A percentile compares a stretch with the other conserved stretches of the same genome.
phyloP scores from a whole-genome alignment of 2,113 vertebrate species.

The Puffinus mauretanicus region DNA sequence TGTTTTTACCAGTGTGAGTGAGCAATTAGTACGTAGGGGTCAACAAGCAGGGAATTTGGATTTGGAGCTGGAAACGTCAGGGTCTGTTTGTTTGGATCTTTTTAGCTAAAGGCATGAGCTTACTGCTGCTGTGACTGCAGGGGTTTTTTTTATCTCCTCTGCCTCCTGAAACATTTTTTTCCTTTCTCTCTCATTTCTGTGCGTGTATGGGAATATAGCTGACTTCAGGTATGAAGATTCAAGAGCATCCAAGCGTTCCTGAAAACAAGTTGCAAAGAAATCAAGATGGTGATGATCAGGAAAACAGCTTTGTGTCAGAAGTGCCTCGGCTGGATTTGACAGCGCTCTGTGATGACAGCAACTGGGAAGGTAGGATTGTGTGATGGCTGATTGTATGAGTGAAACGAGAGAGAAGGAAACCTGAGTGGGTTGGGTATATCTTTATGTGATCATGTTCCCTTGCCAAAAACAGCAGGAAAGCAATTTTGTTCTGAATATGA shows the following conservation, averaged over 20 bases:
- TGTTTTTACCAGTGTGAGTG: constrained; percentile 64
- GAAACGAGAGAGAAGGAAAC: background rate
- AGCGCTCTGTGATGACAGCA: constrained; percentile 81
- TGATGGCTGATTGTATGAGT: background rate
- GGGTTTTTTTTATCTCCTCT: background rate
- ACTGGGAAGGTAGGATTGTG: constrained; percentile 87
- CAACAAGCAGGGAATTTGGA: constrained; percentile 14
- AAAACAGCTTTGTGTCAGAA: constrained; percentile 77
- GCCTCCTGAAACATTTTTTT: background rate
- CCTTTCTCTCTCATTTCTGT: background rate
- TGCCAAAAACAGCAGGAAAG: background rate
- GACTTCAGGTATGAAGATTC: constrained; percentile 92
- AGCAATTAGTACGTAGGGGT: constrained; percentile 65
- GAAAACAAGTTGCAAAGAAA: constrained; percentile 78
- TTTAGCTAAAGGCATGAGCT: constrained; percentile 61
- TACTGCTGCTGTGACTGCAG: constrained; percentile 56
- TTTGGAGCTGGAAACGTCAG: constrained; percentile 1
- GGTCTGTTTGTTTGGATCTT: constrained; percentile 52
- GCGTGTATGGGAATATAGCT: constrained; percentile 70
- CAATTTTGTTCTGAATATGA: background rate
- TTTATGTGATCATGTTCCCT: background rate
- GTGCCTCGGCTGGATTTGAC: constrained; percentile 88
- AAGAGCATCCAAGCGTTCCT: constrained; percentile 82
- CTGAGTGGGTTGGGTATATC: background rate
- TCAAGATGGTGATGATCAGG: constrained; percentile 75